phyloP scores from a whole-genome alignment of 2,888 invertebrate species.

The Pristionchus exspectatus region DNA sequence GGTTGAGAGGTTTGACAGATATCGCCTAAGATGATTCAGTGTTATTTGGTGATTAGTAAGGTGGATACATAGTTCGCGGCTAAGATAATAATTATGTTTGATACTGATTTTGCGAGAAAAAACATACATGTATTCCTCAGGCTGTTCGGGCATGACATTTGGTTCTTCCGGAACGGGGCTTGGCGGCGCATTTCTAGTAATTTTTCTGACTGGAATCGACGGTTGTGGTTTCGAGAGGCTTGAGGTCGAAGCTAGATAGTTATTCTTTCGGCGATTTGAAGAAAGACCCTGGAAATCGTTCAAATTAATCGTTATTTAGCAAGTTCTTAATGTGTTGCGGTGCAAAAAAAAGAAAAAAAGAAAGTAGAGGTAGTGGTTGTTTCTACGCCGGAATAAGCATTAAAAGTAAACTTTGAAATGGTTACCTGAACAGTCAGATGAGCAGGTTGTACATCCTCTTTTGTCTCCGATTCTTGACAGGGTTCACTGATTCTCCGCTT shows the following conservation, averaged over 20 bases:
- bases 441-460: too few relatives aligned
- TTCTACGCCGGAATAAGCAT: too few relatives aligned
- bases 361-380: too few relatives aligned
- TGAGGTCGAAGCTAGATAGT: background rate
- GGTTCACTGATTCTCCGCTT: too few relatives aligned
- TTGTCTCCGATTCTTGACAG: too few relatives aligned
- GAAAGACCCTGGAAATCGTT: constrained; percentile 1
- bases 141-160: background rate
- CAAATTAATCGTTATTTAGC: too few relatives aligned
- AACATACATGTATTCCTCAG: background rate
- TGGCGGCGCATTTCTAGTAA: background rate
- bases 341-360: too few relatives aligned
- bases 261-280: background rate
- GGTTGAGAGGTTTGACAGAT: background rate
- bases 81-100: too few relatives aligned
- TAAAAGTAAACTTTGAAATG: too few relatives aligned
- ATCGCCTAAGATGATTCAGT: background rate
- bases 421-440: too few relatives aligned
- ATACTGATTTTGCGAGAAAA: too few relatives aligned
- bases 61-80: background rate
- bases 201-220: background rate
- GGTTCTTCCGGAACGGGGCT: background rate
- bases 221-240: background rate
- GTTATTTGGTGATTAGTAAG: background rate
- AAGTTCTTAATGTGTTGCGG: too few relatives aligned